These are phyloP conservation scores for Panzeria rudis DNA, from an alignment of 2,888 invertebrate species.

Conservation along the genomic window DNA sequence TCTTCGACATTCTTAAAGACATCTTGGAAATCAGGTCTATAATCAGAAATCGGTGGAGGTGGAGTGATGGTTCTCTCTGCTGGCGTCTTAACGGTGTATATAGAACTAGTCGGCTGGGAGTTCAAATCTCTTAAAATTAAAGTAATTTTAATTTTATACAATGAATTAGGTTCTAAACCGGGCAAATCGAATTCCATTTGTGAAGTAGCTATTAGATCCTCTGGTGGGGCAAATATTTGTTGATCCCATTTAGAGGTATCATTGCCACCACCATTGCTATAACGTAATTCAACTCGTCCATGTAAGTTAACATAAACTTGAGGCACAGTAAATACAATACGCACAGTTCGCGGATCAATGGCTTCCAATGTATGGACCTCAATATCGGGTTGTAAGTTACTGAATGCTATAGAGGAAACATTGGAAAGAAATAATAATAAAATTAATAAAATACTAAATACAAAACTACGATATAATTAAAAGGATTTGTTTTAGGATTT, in stretches of 20 bases:
- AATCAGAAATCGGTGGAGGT: constrained; percentile 82
- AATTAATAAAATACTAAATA: background rate
- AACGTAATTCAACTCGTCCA: constrained; percentile 93
- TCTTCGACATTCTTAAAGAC: constrained; percentile 86
- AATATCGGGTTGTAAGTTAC: constrained; percentile 82
- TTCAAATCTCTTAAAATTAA: constrained; percentile 90
- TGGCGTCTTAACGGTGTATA: constrained; percentile 90
- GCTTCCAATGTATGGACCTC: constrained; percentile 88
- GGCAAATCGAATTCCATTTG: constrained; percentile 93
- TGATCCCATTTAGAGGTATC: constrained; percentile 91
- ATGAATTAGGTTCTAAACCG: constrained; percentile 90
- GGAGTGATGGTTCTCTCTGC: constrained; percentile 84
- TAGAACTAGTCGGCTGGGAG: constrained; percentile 90
- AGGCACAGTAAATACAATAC: constrained; percentile 92
- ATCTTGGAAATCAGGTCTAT: constrained; percentile 83
- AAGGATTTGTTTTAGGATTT: constrained; percentile 44
- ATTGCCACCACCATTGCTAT: constrained; percentile 90
- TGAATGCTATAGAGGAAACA: constrained; percentile 73
- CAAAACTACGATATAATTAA: background rate
- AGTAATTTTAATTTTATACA: constrained; percentile 92
- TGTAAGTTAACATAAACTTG: constrained; percentile 92
- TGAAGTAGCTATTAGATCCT: constrained; percentile 92
- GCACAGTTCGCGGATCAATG: constrained; percentile 90
- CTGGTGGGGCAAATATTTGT: constrained; percentile 94
- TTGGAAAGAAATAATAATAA: background rate